Evolutionary conservation across 2,113 vertebrate species (phyloP), one percentile per base, ranked within the genome.

Genomic region (Cervus canadensis): DNA sequence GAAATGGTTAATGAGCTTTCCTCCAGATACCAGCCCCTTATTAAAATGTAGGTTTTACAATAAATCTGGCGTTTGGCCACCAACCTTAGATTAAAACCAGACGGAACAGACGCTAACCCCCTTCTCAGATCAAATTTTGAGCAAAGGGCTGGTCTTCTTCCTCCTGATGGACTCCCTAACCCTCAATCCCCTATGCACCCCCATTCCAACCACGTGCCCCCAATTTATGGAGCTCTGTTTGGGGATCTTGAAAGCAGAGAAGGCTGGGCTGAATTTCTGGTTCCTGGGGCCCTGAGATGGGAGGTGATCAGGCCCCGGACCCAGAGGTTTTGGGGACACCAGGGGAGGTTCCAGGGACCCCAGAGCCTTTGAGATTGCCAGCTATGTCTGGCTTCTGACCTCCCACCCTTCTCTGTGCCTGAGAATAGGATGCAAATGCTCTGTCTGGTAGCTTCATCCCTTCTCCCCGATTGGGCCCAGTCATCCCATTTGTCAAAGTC

Each of bases 31-130:
- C 85, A 98, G 96, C 96, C 97, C 97, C 97, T 98, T 98, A 98
- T 98, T 98, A 98, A 98, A 98, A 98, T 97, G 97, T 96, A 98
- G 97, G 97, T 97, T 98, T 98, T 98, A 97, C 98, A 95, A 96
- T 98, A 96, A 98, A 95, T 95, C 97, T 98, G 98, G 98, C 98
- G 25, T 90, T 74, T 96, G 94, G 97, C 98, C 98, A 98, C 97
- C 86, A 7, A 94, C 97, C 98, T 98, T 93, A 98, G 98, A 99
- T 98, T 98, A 97, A 94, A 98, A 98, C 83, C 98, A 99, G 98
- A 98, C 96, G 0, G 10, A 90, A 33, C 98, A 97, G 96, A 93
- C 92, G 56, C 62, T 0, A 64, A 71, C 87, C 96, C 94, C 92
- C 97, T 76, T 96, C 17, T 50, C 62, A 96, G 97, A 86, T 94